A percentile compares a stretch with the other conserved stretches of the same genome.
Conservation (phyloP, 2,113 vertebrate species). For the Oryzias javanicus region DNA sequence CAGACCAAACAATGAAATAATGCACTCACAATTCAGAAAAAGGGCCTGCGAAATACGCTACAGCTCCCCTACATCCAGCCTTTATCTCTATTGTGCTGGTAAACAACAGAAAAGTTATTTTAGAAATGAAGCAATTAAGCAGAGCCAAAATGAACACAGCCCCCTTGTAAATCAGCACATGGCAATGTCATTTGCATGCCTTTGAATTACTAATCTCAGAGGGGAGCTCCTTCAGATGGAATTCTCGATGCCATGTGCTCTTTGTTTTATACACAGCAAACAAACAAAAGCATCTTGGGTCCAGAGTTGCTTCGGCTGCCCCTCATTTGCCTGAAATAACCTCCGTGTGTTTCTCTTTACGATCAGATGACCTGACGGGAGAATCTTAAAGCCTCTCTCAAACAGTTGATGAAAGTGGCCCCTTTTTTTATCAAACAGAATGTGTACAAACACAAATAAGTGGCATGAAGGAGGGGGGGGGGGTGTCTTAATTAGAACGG, state of each 20-base stretch:
- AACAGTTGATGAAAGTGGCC: constrained; percentile 22
- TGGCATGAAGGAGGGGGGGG: constrained; percentile 37
- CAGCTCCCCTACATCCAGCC: constrained; percentile 43
- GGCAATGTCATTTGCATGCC: constrained; percentile 82
- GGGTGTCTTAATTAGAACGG: constrained; percentile 82
- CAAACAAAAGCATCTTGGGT: constrained; percentile 73
- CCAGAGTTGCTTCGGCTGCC: constrained; percentile 42
- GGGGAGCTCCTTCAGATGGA: constrained; percentile 77
- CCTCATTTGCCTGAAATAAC: background rate
- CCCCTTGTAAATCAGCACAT: constrained; percentile 73
- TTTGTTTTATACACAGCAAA: constrained; percentile 80
- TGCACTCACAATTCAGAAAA: constrained; percentile 17
- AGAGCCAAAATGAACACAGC: constrained; percentile 75
- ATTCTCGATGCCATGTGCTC: constrained; percentile 75
- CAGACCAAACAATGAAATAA: constrained; percentile 37
- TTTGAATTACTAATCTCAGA: constrained; percentile 81
- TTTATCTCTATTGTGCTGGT: constrained; percentile 66
- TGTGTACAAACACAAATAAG: constrained; percentile 43
- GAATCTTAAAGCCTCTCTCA: constrained; percentile 56
- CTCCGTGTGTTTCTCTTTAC: background rate
- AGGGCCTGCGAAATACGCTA: constrained; percentile 36
- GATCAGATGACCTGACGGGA: constrained; percentile 68
- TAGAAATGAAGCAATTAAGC: constrained; percentile 83
- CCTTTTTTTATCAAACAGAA: constrained; percentile 50
- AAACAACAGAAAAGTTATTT: constrained; percentile 82